Base-by-base conservation (phyloP, 2,888 invertebrate species). In the Harmothoe impar region DNA sequence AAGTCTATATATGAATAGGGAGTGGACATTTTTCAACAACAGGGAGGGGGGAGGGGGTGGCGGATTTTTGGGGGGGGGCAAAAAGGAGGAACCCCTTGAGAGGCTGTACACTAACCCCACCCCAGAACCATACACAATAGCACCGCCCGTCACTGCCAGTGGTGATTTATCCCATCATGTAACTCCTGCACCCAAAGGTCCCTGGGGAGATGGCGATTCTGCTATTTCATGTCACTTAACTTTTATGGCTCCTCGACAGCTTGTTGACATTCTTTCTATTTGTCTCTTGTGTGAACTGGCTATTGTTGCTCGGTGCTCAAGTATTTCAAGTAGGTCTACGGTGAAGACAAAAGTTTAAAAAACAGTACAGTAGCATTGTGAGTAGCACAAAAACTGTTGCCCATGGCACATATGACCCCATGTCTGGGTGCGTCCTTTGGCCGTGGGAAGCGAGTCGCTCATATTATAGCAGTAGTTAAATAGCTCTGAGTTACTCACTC, bases 371-470 rank as follows among this genome's bases (percentile, higher is more conserved):
- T n/a, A 12, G 17, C 68, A 15, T 68, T 68, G 68, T 72, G 29
- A 72, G 1, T 15, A n/a, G 20, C 3, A 3, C 23, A n/a, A n/a
- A 62, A 62, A 62, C 20, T n/a, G 62, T 62, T 62, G 23, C 62
- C 15, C 62, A 62, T 5, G 62, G 72, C 25, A 29, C 72, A 72
- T 25, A 3, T n/a, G 72, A 72, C 5, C 72, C 29, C 72, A 0
- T n/a, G 72, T 29, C 72, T 72, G 29, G 72, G 29, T 15, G 72
- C 25, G 72, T 29, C 72, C n/a, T 72, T 29, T 25, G 29, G 25
- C 29, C 72, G 72, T 72, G 72, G 72, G 72, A 43, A 62, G 62
- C 20, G 62, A 72, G 72, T 25, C 5, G 72, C 72, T 72, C 25
- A 72, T 15, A 62, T n/a, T 62, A 62, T n/a, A n/a, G n/a, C n/a